Evolutionary conservation across 2,888 invertebrate genomes (phyloP), one percentile per base, ranked within the genome.

Genomic region (Hartigia nigra): DNA sequence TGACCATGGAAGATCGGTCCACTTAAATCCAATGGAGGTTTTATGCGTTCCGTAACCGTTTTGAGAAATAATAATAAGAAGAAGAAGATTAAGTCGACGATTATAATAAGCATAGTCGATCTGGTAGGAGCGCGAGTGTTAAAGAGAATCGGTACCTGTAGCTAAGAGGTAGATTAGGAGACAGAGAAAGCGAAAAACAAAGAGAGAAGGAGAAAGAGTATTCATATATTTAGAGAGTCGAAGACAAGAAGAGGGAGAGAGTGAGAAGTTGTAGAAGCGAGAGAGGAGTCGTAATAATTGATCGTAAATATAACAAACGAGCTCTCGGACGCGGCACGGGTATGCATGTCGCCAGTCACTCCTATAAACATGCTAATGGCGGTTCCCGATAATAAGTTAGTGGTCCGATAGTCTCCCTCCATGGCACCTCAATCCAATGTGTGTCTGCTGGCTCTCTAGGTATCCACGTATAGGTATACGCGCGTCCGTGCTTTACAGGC

Each of bases 301-400:
- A 88, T 87, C 87, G 84, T 82, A 84, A 88, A 87, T 87, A 87
- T 85, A 81, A 83, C 83, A 79, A 80, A 77, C 79, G 78, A 82
- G 78, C 78, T 78, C 81, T 75, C 72, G 39, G 74, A 77, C 78
- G 81, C 74, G 78, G 79, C 79, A 76, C 79, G 83, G 80, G 79
- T 82, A 81, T 82, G 83, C 85, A 85, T 86, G 85, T 87, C 84
- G 82, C 82, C 84, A 79, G 82, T 86, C 86, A 82, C 84, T 88
- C 87, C 85, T 87, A 88, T 87, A 88, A 89, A 89, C 85, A 88
- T 88, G 87, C 87, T 89, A 88, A 89, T 89, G 85, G 88, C 85
- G 87, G 84, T 87, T 84, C 82, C 83, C 84, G 88, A 88, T 88
- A 88, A 88, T 89, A 88, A 89, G 86, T 87, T 86, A 86, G 86